These are phyloP conservation scores for Nasalis larvatus DNA, from an alignment of 2,113 vertebrate species.

Conservation along the genomic window DNA sequence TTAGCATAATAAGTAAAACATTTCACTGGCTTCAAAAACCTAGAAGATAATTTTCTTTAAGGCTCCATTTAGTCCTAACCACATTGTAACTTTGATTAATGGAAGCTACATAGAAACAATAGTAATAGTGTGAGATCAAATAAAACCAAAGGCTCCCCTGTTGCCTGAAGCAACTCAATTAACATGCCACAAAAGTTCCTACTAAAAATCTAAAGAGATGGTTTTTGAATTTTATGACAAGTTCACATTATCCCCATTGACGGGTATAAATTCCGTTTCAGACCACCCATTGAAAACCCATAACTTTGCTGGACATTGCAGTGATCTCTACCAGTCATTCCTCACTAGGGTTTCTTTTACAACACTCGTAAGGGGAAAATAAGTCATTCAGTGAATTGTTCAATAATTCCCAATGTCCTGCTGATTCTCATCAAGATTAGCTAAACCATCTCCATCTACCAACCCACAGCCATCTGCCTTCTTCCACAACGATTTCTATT, in stretches of 20 bases:
- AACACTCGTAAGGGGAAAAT: not conserved
- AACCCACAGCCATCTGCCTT: not conserved
- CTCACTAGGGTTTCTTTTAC: not conserved
- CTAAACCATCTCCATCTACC: constrained; percentile 23
- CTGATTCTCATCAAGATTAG: constrained; percentile 45
- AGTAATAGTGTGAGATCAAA: constrained; percentile 68
- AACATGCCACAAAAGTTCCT: constrained; percentile 79
- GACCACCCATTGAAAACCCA: constrained; percentile 45
- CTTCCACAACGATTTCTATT: not conserved
- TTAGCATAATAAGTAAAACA: constrained; percentile 4
- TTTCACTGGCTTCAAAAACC: constrained; percentile 47
- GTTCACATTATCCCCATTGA: constrained; percentile 66
- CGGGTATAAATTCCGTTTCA: constrained; percentile 75
- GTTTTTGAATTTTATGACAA: constrained; percentile 80
- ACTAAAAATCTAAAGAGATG: constrained; percentile 72
- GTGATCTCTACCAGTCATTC: not conserved
- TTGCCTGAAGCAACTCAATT: constrained; percentile 80
- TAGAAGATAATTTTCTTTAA: constrained; percentile 66
- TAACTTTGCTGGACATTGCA: not conserved
- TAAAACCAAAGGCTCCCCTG: constrained; percentile 75
- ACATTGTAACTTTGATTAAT: constrained; percentile 76
- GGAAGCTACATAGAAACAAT: constrained; percentile 71
- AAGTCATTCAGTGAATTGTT: constrained; percentile 22
- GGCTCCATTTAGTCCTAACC: constrained; percentile 65
- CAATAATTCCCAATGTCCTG: constrained; percentile 44